Evolutionary conservation across 2,113 vertebrate genomes (phyloP).

Genomic region (Hepsetus odoe): DNA sequence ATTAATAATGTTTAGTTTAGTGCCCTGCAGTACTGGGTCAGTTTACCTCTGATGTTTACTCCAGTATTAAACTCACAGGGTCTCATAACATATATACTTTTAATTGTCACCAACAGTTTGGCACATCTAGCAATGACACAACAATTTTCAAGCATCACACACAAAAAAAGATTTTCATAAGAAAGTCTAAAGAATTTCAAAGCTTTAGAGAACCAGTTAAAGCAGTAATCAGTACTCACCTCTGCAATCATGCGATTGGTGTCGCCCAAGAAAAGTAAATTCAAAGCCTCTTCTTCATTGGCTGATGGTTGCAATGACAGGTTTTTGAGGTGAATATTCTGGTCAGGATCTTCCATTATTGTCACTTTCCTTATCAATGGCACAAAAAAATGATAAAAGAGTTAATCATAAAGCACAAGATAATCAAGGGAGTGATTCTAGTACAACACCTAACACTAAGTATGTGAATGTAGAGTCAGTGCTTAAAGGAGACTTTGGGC

Average conservation of each 20-base stretch:
- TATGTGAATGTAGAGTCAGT: neutral
- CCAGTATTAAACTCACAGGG: no score
- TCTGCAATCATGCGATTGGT: conserved; percentile 98
- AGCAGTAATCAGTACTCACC: conserved; percentile 71
- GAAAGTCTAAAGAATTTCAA: neutral
- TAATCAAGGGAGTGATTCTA: neutral
- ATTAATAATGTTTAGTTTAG: no score
- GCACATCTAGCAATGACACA: no score
- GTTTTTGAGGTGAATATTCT: conserved; percentile 96
- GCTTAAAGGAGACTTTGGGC: neutral
- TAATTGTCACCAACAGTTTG: no score
- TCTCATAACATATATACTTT: no score
- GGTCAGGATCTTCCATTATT: conserved; percentile 92
- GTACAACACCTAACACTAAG: neutral
- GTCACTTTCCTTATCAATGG: conserved; percentile 81
- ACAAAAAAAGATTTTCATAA: neutral
- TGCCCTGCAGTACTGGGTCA: no score
- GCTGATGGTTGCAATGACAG: conserved; percentile 87
- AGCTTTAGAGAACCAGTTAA: neutral
- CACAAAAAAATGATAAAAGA: neutral
- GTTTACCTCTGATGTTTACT: no score
- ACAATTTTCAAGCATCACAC: neutral
- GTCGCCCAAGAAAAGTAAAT: conserved; percentile 94
- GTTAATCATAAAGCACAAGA: neutral
- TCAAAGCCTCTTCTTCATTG: conserved; percentile 94